Evolutionary conservation across 2,113 vertebrate species (phyloP).

Genomic region (Trematocara variabile): DNA sequence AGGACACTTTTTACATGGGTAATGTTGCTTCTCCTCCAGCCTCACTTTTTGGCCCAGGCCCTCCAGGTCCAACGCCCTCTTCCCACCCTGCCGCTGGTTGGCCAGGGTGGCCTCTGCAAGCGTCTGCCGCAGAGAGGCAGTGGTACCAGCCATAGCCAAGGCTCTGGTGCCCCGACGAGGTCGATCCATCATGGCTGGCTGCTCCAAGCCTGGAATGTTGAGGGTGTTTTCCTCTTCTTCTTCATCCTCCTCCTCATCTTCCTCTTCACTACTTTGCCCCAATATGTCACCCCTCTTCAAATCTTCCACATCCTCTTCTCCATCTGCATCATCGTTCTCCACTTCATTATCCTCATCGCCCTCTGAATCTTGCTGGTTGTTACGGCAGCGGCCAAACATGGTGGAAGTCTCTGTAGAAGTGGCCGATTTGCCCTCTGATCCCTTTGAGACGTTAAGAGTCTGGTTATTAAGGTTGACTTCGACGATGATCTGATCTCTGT

Average conservation of each 20-base stretch:
- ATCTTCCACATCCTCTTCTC: slow-evolving; percentile 64
- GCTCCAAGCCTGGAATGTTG: slow-evolving; percentile 70
- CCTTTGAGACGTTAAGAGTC: slow-evolving; percentile 92
- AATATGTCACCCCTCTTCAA: slow-evolving; percentile 46
- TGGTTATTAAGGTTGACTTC: slow-evolving; percentile 99
- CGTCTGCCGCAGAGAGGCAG: slow-evolving; percentile 76
- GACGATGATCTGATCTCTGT: slow-evolving; percentile 91
- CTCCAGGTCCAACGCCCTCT: slow-evolving; percentile 77
- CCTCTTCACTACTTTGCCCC: slow-evolving; percentile 69
- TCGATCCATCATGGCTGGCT: slow-evolving; percentile 59
- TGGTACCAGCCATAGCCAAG: slow-evolving; percentile 59
- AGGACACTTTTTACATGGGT: slow-evolving; percentile 91
- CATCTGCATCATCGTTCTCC: slow-evolving; percentile 62
- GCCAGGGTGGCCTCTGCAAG: slow-evolving; percentile 58
- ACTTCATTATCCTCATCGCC: slow-evolving; percentile 67
- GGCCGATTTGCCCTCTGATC: slow-evolving; percentile 78
- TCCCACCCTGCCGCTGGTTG: slow-evolving; percentile 69
- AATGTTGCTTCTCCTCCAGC: slow-evolving; percentile 93
- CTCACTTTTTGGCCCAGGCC: slow-evolving; percentile 86
- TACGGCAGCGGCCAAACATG: slow-evolving; percentile 47
- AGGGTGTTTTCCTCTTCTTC: slow-evolving; percentile 77
- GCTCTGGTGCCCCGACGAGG: slow-evolving; percentile 64
- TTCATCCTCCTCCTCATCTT: slow-evolving; percentile 63
- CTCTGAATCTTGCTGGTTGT: slow-evolving; percentile 73
- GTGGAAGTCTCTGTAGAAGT: slow-evolving; percentile 50